Conservation (phyloP, 2,888 invertebrate genomes). For the Drosophila hawaiiensis region DNA sequence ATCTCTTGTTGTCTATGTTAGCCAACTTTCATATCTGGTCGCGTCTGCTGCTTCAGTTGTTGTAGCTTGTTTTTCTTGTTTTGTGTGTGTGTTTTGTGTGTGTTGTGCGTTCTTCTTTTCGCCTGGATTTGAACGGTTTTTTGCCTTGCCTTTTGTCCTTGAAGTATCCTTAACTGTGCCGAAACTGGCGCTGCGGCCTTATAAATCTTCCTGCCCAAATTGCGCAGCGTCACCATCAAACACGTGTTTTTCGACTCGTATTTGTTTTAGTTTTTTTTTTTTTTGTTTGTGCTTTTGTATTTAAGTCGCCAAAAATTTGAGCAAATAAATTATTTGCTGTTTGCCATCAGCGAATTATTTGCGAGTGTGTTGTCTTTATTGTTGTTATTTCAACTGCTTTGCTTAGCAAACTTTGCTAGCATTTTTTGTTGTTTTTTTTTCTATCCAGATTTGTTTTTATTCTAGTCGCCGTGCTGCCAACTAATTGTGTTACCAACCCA, state of each 20-base stretch:
- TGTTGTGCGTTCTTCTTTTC: slow-evolving; percentile 27
- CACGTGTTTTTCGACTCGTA: slow-evolving; percentile 36
- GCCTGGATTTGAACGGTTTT: slow-evolving; percentile 17
- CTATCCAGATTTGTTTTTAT: slow-evolving; percentile 41
- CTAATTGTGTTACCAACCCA: slow-evolving; percentile 58
- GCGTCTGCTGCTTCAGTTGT: slow-evolving; percentile 33
- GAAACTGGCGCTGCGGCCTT: slow-evolving; percentile 60
- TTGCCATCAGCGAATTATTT: slow-evolving; percentile 42
- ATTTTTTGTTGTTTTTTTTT: slow-evolving; percentile 1
- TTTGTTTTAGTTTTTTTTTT: background rate
- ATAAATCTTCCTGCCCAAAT: slow-evolving; percentile 70
- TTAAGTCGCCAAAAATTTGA: slow-evolving; percentile 38
- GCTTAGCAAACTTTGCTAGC: slow-evolving; percentile 14
- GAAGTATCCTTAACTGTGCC: slow-evolving; percentile 69
- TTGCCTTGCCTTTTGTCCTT: slow-evolving; percentile 54
- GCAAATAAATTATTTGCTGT: slow-evolving; percentile 50
- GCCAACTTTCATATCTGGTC: slow-evolving; percentile 40
- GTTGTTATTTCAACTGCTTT: slow-evolving; percentile 9
- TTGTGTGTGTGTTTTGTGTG: background rate
- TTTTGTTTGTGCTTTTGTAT: slow-evolving; percentile 8
- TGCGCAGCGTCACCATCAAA: slow-evolving; percentile 62
- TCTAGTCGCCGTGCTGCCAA: slow-evolving; percentile 60
- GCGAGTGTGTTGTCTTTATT: slow-evolving; percentile 2
- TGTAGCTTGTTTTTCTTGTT: slow-evolving; percentile 36
- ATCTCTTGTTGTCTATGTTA: slow-evolving; percentile 15